Percentiles rank a stretch among this genome's conserved stretches.
Conservation (phyloP, 2,113 vertebrate genomes). For the Cricetomys ansorgei region DNA sequence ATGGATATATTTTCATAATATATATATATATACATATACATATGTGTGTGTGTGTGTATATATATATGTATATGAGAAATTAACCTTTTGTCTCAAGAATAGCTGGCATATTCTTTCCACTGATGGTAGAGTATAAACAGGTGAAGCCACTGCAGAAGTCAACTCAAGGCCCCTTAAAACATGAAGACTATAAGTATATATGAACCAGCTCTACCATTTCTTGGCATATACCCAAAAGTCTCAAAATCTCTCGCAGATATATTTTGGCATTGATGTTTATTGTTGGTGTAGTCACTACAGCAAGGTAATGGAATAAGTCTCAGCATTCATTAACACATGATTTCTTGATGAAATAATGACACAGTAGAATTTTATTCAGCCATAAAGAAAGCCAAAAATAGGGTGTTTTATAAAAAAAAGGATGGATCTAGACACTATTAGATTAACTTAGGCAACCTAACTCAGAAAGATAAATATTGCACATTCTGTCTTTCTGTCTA, state of each 20-base stretch:
- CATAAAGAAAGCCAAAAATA: neutral
- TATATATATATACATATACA: too few relatives aligned
- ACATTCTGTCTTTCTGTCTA: neutral
- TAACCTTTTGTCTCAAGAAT: neutral
- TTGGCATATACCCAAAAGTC: neutral
- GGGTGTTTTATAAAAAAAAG: neutral
- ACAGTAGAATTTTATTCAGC: neutral
- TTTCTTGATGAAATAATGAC: neutral
- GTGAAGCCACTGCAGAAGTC: neutral
- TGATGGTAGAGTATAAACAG: neutral
- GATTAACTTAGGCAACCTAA: neutral
- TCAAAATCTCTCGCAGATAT: neutral
- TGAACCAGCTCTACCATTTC: neutral
- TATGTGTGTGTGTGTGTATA: too few relatives aligned
- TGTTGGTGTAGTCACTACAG: neutral
- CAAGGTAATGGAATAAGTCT: neutral
- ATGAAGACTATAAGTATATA: neutral
- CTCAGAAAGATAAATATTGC: neutral
- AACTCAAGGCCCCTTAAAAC: neutral
- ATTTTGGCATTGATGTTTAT: neutral
- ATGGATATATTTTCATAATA: neutral
- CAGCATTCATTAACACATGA: neutral
- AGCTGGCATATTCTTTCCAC: neutral
- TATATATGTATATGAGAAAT: neutral
- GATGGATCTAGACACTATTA: neutral